phyloP scores from a whole-genome alignment of 2,113 vertebrate species.

The Thoracochromis brauschi region DNA sequence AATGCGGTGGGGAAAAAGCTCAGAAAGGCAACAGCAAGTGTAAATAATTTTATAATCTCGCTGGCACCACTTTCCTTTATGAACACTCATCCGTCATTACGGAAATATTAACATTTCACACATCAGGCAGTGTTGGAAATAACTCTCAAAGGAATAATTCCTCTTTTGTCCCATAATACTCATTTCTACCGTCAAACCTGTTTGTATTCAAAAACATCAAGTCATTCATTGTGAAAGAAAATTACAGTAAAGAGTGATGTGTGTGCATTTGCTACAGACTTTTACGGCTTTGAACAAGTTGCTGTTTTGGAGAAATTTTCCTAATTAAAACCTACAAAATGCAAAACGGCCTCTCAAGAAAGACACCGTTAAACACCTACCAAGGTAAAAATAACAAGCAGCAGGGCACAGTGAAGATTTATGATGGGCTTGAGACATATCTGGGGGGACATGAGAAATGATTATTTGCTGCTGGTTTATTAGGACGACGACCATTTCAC shows the following conservation, averaged over 20 bases:
- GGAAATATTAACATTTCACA: background rate
- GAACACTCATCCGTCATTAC: background rate
- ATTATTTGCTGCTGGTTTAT: slow-evolving; percentile 36
- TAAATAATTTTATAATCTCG: background rate
- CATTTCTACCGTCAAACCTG: background rate
- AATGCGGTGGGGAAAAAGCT: fast-evolving
- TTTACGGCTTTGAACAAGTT: background rate
- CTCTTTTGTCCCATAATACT: background rate
- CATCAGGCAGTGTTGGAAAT: background rate
- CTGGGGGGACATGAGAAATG: slow-evolving; percentile 17
- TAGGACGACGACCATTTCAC: slow-evolving; percentile 1
- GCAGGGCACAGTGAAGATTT: slow-evolving; percentile 9
- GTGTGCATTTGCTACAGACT: background rate
- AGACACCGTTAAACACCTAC: background rate
- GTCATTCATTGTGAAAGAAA: background rate
- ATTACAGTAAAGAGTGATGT: background rate
- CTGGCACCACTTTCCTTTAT: background rate
- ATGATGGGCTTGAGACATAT: slow-evolving; percentile 29
- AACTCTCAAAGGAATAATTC: background rate
- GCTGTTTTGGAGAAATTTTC: background rate
- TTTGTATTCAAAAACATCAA: background rate
- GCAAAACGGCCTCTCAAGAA: background rate
- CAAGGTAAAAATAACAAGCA: slow-evolving; percentile 19
- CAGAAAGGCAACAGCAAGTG: background rate
- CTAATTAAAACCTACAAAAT: slow-evolving; percentile 8